Evolutionary conservation across 1,140 invertebrate species (phyloP).

Genomic region (Drosophila busckii): DNA sequence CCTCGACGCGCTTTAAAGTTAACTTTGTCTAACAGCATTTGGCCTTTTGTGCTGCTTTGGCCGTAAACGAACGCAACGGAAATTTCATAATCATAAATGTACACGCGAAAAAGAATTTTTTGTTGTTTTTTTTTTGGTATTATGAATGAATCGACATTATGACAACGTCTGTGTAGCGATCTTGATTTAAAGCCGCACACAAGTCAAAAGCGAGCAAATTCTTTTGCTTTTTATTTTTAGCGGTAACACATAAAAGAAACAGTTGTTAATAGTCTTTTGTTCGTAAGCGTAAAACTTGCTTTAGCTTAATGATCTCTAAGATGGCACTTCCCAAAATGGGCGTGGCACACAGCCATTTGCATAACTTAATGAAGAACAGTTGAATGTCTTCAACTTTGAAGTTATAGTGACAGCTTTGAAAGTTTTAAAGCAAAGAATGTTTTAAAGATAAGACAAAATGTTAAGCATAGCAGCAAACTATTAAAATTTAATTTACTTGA

Average conservation of each 20-base stretch:
- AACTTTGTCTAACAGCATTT: slow-evolving; percentile 40
- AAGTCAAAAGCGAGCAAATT: slow-evolving; percentile 49
- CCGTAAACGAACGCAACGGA: slow-evolving; percentile 45
- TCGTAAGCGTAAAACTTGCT: slow-evolving; percentile 9
- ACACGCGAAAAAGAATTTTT: slow-evolving; percentile 36
- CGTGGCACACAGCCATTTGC: slow-evolving; percentile 22
- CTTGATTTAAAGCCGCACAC: too few relatives aligned
- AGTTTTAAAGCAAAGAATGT: too few relatives aligned
- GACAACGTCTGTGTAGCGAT: slow-evolving; percentile 6
- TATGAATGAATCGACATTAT: slow-evolving; percentile 53
- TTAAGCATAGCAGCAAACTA: too few relatives aligned
- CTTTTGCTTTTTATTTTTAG: slow-evolving; percentile 45
- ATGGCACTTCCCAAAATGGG: slow-evolving; percentile 20
- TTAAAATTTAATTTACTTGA: too few relatives aligned
- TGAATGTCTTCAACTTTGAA: too few relatives aligned
- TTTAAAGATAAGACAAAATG: too few relatives aligned
- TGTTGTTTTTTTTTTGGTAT: slow-evolving; percentile 19
- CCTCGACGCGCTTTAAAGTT: too few relatives aligned
- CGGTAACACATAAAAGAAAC: slow-evolving; percentile 67
- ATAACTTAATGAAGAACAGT: slow-evolving; percentile 17
- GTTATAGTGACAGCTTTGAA: too few relatives aligned
- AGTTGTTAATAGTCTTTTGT: slow-evolving; percentile 56
- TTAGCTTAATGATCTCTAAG: slow-evolving; percentile 44
- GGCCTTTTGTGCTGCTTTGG: slow-evolving; percentile 34
- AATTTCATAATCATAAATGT: slow-evolving; percentile 66